phyloP scores from a whole-genome alignment of 2,113 vertebrate species.

The Catharus fuscescens region DNA sequence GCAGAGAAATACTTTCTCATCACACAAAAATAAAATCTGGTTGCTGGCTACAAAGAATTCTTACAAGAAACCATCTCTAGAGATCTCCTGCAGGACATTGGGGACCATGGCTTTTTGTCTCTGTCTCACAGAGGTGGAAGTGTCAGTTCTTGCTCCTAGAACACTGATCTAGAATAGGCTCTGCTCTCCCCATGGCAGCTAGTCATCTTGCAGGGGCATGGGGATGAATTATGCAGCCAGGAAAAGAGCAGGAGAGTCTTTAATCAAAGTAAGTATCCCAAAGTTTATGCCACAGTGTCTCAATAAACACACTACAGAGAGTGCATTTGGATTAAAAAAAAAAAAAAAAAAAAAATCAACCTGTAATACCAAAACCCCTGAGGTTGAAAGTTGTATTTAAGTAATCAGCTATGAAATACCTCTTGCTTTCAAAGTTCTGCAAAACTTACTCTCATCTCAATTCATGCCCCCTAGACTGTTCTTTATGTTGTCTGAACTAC shows the following conservation, averaged over 20 bases:
- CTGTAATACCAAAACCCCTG: not conserved
- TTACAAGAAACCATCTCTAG: not conserved
- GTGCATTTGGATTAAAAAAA: not conserved
- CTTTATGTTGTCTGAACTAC: not conserved
- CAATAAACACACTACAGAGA: not conserved
- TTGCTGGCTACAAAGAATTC: not conserved
- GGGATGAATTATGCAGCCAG: not conserved
- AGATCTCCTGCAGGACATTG: not conserved
- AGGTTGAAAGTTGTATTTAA: fast-evolving
- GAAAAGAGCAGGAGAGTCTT: not conserved
- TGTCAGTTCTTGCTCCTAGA: not conserved
- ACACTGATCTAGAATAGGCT: not conserved
- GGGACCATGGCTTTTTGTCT: not conserved
- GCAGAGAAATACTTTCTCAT: not conserved
- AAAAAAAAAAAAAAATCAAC: not conserved
- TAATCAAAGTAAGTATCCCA: not conserved
- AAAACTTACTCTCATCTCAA: not conserved
- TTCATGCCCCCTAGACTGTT: not conserved
- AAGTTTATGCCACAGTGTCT: not conserved
- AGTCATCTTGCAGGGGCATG: not conserved
- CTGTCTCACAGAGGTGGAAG: not conserved
- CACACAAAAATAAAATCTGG: not conserved
- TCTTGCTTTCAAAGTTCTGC: not conserved
- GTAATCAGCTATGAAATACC: not conserved
- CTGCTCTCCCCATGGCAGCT: not conserved